These are phyloP conservation scores for Phragmatobia fuliginosa DNA, from an alignment of 2,888 invertebrate species.

Conservation along the genomic window DNA sequence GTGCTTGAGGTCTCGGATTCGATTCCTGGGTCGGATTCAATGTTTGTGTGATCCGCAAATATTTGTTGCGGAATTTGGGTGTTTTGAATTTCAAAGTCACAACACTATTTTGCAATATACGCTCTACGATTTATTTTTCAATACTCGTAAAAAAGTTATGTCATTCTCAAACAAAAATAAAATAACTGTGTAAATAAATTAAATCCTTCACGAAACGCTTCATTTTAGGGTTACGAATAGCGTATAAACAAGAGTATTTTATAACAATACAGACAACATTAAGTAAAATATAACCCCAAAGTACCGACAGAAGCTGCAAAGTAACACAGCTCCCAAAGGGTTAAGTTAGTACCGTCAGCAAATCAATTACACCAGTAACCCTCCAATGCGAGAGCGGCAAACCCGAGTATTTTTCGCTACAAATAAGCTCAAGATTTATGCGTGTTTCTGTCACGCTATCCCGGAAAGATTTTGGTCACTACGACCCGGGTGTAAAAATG, in stretches of 20 bases:
- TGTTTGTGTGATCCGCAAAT: no score
- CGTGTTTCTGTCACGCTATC: constrained; percentile 40
- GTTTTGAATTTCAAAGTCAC: no score
- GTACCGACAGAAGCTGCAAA: constrained; percentile 22
- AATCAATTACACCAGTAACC: constrained; percentile 55
- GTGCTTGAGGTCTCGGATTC: no score
- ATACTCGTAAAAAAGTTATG: neutral
- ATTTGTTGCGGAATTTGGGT: no score
- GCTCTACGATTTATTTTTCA: neutral
- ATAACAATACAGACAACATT: constrained; percentile 4
- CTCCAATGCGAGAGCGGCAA: constrained; percentile 31
- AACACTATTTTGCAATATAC: no score
- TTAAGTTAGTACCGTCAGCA: constrained; percentile 53
- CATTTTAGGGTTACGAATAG: neutral
- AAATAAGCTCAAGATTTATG: constrained; percentile 68
- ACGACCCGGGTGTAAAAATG: constrained; percentile 55
- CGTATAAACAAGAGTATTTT: constrained; percentile 10
- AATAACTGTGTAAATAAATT: neutral
- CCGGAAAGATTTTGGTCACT: constrained; percentile 38
- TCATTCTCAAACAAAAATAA: neutral
- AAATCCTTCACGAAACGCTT: neutral
- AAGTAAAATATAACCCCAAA: constrained; percentile 25
- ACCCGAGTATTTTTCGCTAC: constrained; percentile 60
- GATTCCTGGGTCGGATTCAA: no score
- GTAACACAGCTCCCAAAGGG: constrained; percentile 38